A percentile compares a stretch with the other conserved stretches of the same genome.
phyloP scores from a whole-genome alignment of 2,888 invertebrate genomes.

The Lochmaea capreae region DNA sequence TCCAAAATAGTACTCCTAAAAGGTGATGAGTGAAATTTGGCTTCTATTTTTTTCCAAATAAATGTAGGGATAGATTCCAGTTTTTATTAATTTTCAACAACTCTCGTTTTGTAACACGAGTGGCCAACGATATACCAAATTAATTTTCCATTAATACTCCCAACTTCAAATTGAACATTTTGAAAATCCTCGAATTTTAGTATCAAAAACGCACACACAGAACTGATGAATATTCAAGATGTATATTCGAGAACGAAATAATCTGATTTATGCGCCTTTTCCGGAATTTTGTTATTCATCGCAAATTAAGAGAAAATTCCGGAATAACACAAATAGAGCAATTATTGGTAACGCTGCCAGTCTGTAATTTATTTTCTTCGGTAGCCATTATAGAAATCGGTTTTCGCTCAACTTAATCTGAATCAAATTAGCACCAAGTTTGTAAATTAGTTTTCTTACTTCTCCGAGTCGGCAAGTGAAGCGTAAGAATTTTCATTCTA shows the following conservation, averaged over 20 bases:
- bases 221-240: no score
- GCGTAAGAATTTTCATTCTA: constrained; percentile 62
- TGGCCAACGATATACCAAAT: no score
- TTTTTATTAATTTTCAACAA: no score
- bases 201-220: no score
- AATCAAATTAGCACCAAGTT: constrained; percentile 63
- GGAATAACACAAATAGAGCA: constrained; percentile 43
- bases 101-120: no score
- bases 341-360: constrained; percentile 45
- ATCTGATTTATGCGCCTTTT: constrained; percentile 2
- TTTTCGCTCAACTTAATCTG: constrained; percentile 61
- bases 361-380: constrained; percentile 47
- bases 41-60: no score
- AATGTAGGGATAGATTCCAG: no score
- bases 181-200: no score
- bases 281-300: background rate
- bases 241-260: constrained; percentile 8
- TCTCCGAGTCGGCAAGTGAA: constrained; percentile 53
- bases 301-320: constrained; percentile 8
- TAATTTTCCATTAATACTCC: no score
- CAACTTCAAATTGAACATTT: no score
- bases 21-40: no score
- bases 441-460: constrained; percentile 63
- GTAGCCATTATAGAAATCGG: constrained; percentile 53
- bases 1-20: no score